These are phyloP conservation scores for Trachurus trachurus DNA, from an alignment of 2,797 vertebrate species.

Conservation along the genomic window DNA sequence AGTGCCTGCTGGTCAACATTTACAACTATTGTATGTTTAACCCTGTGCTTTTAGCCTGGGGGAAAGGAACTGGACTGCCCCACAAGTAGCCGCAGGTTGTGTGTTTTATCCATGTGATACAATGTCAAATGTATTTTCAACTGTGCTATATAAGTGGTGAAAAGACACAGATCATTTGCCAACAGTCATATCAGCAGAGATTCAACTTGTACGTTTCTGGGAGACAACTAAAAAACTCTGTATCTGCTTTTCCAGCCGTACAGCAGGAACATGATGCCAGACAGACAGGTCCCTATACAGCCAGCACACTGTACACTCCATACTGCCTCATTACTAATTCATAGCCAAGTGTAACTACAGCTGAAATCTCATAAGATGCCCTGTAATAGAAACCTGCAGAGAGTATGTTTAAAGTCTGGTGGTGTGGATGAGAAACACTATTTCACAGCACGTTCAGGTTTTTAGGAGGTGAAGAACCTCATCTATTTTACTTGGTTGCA, in stretches of 20 bases:
- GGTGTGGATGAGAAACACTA: conserved; percentile 21
- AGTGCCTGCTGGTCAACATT: conserved; percentile 37
- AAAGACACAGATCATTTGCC: neutral
- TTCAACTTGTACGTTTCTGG: neutral
- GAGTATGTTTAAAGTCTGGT: neutral
- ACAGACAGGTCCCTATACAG: conserved; percentile 3
- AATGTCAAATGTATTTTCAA: neutral
- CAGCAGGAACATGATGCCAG: conserved; percentile 34
- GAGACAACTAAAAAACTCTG: neutral
- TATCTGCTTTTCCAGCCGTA: conserved; percentile 19
- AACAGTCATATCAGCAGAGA: neutral
- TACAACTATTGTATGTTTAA: conserved; percentile 29
- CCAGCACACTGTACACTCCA: conserved; percentile 40
- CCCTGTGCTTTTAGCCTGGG: conserved; percentile 12
- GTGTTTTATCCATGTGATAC: neutral
- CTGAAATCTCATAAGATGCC: conserved; percentile 46
- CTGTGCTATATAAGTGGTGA: no score
- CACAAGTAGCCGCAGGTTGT: neutral
- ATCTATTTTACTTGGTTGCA: conserved; percentile 1
- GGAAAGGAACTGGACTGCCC: neutral
- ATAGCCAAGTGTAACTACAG: conserved; percentile 65
- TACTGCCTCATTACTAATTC: conserved; percentile 70
- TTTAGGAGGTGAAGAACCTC: neutral
- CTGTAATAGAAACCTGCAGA: conserved; percentile 31
- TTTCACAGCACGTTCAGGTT: neutral